phyloP scores from a whole-genome alignment of 2,888 invertebrate species.

The Cosmia trapezina region DNA sequence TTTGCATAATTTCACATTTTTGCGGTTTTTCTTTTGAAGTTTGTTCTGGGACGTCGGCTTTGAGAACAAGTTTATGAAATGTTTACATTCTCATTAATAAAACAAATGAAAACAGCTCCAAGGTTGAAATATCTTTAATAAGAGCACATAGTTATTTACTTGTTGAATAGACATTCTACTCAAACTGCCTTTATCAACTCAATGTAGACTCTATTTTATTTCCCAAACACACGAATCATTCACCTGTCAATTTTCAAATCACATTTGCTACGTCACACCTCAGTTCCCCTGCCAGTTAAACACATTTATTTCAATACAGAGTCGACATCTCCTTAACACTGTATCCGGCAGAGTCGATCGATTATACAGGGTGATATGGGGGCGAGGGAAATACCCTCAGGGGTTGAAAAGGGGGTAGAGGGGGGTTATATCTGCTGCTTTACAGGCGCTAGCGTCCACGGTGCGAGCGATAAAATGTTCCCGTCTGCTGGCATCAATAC shows the following conservation, averaged over 20 bases:
- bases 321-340: slow-evolving; percentile 64
- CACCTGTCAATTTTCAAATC: slow-evolving; percentile 25
- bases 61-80: slow-evolving; percentile 23
- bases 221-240: slow-evolving; percentile 19
- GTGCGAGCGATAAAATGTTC: slow-evolving; percentile 71
- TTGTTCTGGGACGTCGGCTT: slow-evolving; percentile 36
- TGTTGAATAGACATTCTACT: slow-evolving; percentile 4
- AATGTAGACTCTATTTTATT: not conserved
- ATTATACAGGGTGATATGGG: slow-evolving; percentile 74
- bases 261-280: slow-evolving; percentile 39
- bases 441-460: slow-evolving; percentile 74
- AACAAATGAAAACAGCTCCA: slow-evolving; percentile 16
- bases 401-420: slow-evolving; percentile 54
- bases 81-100: slow-evolving; percentile 49
- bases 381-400: slow-evolving; percentile 69
- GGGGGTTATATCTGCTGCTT: slow-evolving; percentile 72
- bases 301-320: slow-evolving; percentile 56
- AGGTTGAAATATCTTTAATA: not conserved
- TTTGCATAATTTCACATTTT: slow-evolving; percentile 50
- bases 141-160: not conserved
- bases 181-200: too few species aligned
- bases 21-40: slow-evolving; percentile 46
- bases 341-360: slow-evolving; percentile 75
- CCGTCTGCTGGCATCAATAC: slow-evolving; percentile 50
- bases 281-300: slow-evolving; percentile 26